Conservation (phyloP, 2,797 vertebrate species). For the Esox masquinongy region DNA sequence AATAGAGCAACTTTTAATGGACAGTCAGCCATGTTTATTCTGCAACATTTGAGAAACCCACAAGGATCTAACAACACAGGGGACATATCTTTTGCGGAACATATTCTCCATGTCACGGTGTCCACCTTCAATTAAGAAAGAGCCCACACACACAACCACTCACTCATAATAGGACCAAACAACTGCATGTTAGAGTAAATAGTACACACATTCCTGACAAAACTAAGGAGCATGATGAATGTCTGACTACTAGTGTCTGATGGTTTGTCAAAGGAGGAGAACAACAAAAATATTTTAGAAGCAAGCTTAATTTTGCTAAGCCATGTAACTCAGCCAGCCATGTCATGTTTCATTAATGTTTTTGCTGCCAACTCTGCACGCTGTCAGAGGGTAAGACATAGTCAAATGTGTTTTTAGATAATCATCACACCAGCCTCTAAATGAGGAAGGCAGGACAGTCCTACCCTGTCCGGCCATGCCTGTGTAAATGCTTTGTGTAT, state of each 20-base stretch:
- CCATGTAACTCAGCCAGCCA: neutral
- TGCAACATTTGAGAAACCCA: neutral
- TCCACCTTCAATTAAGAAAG: neutral
- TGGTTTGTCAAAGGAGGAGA: neutral
- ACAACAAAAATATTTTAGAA: neutral
- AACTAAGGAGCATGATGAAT: neutral
- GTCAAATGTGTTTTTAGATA: neutral
- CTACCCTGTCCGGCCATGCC: too few relatives aligned
- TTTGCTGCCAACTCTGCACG: neutral
- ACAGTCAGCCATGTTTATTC: neutral
- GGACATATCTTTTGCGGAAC: neutral
- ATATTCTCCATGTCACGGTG: neutral
- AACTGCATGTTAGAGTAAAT: too few relatives aligned
- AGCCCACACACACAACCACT: neutral
- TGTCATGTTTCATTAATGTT: constrained; percentile 19
- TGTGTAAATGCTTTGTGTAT: neutral
- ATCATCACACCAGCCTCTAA: neutral
- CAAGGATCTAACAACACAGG: neutral
- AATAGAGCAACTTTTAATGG: too few relatives aligned
- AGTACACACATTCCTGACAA: neutral
- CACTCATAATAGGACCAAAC: neutral
- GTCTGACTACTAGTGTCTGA: neutral
- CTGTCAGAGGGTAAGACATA: neutral
- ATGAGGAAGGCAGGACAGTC: too few relatives aligned
- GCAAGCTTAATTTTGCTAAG: neutral